Evolutionary conservation across 2,888 invertebrate genomes (phyloP), one percentile per base, ranked within the genome.

Genomic region (Nymphalis urticae): DNA sequence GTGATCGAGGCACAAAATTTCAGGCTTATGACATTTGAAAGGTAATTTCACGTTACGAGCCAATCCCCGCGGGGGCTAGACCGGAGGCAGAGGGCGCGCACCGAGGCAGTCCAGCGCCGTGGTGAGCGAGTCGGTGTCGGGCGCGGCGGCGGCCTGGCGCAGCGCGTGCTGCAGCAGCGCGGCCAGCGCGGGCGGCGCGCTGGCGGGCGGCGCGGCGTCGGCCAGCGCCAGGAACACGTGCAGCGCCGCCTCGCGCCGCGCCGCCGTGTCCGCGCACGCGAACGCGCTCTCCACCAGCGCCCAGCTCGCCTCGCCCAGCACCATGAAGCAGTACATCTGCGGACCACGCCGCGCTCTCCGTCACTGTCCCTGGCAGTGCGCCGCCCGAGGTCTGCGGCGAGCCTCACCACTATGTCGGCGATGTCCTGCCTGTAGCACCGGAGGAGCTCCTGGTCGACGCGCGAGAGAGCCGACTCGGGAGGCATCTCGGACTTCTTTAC

Each of bases 391-490:
- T 1, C 17, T 16, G 16, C 27, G 10, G n/a, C 16, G 19, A 2
- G n/a, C 42, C 94, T 89, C 82, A 96, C 96, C 88, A 97, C 94
- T 60, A 97, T 96, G 83, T 97, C 97, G 0, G 96, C 95, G 68
- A 97, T 95, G 79, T 97, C 97, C 85, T 97, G 97, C 69, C 97
- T 91, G 81, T 97, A 97, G 86, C 97, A 97, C 16, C 98, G 93
- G 80, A 98, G 95, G 61, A 96, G 93, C 86, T 98, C 98, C 70
- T 95, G 94, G 80, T 98, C 98, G 75, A 98, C 97, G 42, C 94
- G 90, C 6, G 95, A 94, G 91, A 96, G 94, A 8, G 94, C 73
- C 0, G 81, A 92, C 60, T 94, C 94, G 0, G 94, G 88, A 9
- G 97, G 97, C 75, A 95, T 95, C 80, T 96, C 95, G 0, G 97